Base-by-base conservation (phyloP, 2,113 vertebrate species). In the Anhinga anhinga region DNA sequence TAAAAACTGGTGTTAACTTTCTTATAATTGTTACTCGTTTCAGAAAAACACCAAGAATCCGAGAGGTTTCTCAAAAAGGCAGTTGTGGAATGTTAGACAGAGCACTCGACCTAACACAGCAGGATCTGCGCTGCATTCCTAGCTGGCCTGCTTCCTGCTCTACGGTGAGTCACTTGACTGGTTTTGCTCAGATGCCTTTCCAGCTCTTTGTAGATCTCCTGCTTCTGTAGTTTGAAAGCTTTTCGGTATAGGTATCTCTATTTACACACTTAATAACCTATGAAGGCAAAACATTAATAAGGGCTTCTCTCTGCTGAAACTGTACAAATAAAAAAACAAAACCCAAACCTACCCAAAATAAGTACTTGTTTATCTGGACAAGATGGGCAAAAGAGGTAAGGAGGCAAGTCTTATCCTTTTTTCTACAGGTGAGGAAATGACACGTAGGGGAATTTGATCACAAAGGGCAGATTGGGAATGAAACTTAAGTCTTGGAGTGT, bases 31-130 rank as follows among this genome's bases (percentile, higher is more conserved):
- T 65, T 87, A 19, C 5, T 65, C 2, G 3, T 91, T 88, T 61
- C 58, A 93, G 79, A 45, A 49, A 32, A 44, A 26, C 44, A 13
- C 44, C 17, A 5, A 26, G 32, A 74, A 38, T 34, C 15, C 27
- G 8, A 30, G 25, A 71, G 44, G 38, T 27, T 70, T 20, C 19
- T 52, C n/a, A 10, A 3, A 32, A 71, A 73, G 82, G 36, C 36
- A 9, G 40, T 32, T 45, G 40, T 45, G 47, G 45, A 49, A 13
- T 2, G 3, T 23, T 12, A 13, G 58, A 21, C 34, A 23, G 49
- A 63, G 42, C 10, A 4, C 36, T 18, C 17, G 63, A 23, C 15
- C 7, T 9, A 3, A 8, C 13, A 3, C 12, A 0, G 5, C 0
- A 2, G 49, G 34, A 74, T 27, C 42, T 47, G 20, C 20, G 0